Conservation (phyloP, 2,888 invertebrate genomes). For the Erynnis tages region DNA sequence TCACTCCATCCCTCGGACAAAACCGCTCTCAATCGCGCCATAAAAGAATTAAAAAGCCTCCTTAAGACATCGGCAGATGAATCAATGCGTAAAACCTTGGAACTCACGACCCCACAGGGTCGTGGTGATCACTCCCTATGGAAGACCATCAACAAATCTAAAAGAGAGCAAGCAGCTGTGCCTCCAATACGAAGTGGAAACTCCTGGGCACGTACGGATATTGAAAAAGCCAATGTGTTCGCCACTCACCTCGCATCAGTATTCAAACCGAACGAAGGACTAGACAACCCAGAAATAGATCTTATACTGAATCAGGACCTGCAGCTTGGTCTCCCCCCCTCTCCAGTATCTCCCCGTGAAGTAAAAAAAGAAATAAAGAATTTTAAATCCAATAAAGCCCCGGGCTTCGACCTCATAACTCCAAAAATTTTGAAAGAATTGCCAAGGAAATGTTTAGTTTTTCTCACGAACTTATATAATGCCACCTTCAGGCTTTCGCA, state of each 20-base stretch:
- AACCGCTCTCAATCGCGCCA: not conserved
- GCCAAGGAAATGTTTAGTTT: not conserved
- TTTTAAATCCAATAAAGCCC: not conserved
- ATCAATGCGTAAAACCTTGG: not conserved
- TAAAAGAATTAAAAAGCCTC: not conserved
- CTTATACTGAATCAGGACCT: not conserved
- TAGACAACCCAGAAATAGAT: not conserved
- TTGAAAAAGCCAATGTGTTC: slow-evolving; percentile 23
- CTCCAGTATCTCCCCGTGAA: slow-evolving; percentile 2
- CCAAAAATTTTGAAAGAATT: slow-evolving; percentile 20
- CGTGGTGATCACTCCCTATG: not conserved
- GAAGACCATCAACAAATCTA: slow-evolving; percentile 17
- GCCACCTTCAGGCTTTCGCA: not conserved
- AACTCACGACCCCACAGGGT: not conserved
- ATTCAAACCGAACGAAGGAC: slow-evolving; percentile 15
- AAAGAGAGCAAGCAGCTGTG: not conserved
- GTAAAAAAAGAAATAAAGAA: not conserved
- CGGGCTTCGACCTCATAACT: slow-evolving; percentile 10
- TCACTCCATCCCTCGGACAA: not conserved
- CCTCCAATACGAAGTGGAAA: not conserved
- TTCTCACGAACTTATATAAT: not conserved
- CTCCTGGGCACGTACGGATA: slow-evolving; percentile 9
- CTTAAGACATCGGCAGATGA: not conserved
- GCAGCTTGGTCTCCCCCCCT: not conserved
- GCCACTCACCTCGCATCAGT: slow-evolving; percentile 11